These are phyloP conservation scores for Azorinus chamasolen DNA, from an alignment of 2,888 invertebrate genomes.

Conservation along the genomic window DNA sequence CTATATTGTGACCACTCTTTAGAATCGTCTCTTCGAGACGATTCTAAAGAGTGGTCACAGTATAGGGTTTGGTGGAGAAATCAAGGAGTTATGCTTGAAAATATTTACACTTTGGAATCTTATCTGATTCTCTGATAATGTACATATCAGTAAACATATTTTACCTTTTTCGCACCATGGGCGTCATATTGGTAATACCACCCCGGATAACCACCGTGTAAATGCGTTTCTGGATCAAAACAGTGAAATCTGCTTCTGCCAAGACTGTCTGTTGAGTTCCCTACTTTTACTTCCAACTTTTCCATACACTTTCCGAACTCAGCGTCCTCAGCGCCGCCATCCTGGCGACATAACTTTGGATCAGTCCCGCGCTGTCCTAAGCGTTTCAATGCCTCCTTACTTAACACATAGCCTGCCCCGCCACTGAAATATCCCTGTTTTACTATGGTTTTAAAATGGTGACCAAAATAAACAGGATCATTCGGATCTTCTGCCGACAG, in stretches of 20 bases:
- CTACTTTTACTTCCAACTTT: conserved; percentile 79
- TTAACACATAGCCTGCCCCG: conserved; percentile 94
- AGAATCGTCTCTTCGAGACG: too few relatives aligned
- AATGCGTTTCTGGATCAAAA: conserved; percentile 80
- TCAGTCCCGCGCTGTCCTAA: conserved; percentile 89
- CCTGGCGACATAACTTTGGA: conserved; percentile 67
- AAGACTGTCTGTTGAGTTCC: conserved; percentile 78
- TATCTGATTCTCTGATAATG: too few relatives aligned
- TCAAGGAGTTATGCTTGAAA: too few relatives aligned
- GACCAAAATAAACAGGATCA: conserved; percentile 93
- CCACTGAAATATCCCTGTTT: conserved; percentile 87
- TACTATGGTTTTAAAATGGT: conserved; percentile 81
- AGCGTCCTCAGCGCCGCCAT: conserved; percentile 83
- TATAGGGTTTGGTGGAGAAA: too few relatives aligned
- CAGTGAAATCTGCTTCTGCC: conserved; percentile 83
- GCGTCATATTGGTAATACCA: conserved; percentile 82
- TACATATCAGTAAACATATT: too few relatives aligned
- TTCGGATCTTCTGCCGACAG: conserved; percentile 89
- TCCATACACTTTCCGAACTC: conserved; percentile 83
- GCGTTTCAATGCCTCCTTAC: conserved; percentile 91
- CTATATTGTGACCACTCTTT: too few relatives aligned
- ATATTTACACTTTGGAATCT: too few relatives aligned
- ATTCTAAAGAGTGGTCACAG: too few relatives aligned
- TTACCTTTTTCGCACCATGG: conserved; percentile 79
- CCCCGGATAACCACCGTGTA: conserved; percentile 79